A percentile compares a stretch with the other conserved stretches of the same genome.
Evolutionary conservation across 2,797 vertebrate species (phyloP).

Genomic region (Monodelphis domestica): DNA sequence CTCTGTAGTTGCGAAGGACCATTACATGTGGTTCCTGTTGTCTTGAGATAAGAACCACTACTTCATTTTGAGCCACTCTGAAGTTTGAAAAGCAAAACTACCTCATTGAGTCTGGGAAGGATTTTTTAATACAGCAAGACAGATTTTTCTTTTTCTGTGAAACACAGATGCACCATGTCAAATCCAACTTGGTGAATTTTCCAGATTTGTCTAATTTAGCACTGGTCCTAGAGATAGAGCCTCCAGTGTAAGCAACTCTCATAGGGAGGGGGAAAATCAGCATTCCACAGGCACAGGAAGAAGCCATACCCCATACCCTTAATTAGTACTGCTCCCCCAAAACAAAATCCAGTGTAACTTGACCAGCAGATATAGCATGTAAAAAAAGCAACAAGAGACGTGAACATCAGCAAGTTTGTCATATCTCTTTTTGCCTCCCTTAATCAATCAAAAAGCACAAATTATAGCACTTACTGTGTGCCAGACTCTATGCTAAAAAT

Average conservation of each 20-base stretch:
- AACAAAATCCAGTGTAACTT: background rate
- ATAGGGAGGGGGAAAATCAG: background rate
- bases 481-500: background rate
- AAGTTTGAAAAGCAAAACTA: background rate
- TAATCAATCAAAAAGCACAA: background rate
- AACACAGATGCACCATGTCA: background rate
- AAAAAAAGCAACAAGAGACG: background rate
- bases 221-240: background rate
- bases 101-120: background rate
- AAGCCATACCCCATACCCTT: background rate
- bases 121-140: background rate
- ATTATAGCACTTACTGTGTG: background rate
- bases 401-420: background rate
- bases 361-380: background rate
- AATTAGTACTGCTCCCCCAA: background rate
- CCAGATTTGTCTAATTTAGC: background rate
- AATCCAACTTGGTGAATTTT: background rate
- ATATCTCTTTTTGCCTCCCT: background rate
- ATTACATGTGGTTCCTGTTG: constrained; percentile 7
- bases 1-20: background rate
- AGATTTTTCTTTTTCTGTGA: background rate
- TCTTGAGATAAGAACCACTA: background rate
- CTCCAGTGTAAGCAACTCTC: background rate
- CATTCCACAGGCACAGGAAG: background rate
- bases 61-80: constrained; percentile 1